Evolutionary conservation across 53 echinoderm and acorn worm species (phyloP).

Genomic region (Zoroaster sp.): DNA sequence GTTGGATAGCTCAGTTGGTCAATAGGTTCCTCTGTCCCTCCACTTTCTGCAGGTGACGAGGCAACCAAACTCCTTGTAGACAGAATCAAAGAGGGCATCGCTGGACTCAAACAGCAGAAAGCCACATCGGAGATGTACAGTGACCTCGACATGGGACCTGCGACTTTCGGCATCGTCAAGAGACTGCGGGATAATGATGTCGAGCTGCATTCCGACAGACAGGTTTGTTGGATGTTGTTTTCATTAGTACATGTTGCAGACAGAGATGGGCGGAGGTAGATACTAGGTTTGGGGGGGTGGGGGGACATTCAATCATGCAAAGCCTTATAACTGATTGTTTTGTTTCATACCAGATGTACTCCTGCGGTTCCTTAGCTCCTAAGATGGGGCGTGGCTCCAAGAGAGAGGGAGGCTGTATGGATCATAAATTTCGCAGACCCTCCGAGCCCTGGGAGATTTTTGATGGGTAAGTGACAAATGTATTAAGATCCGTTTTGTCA

Average conservation of each 20-base stretch:
- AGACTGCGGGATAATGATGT: conserved; percentile 85
- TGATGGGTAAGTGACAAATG: conserved; percentile 93
- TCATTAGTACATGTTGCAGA: neutral
- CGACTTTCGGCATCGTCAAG: conserved; percentile 87
- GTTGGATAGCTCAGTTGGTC: too few species aligned
- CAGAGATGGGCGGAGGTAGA: too few species aligned
- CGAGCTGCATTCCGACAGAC: conserved; percentile 84
- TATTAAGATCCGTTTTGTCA: too few species aligned
- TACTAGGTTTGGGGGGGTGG: too few species aligned
- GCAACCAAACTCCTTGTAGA: conserved; percentile 53
- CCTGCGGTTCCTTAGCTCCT: conserved; percentile 93
- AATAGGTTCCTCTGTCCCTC: too few species aligned
- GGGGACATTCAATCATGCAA: neutral
- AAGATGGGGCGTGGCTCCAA: conserved; percentile 90
- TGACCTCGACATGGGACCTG: conserved; percentile 69
- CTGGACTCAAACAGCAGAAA: conserved; percentile 72
- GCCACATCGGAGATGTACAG: conserved; percentile 70
- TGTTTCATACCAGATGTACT: conserved; percentile 83
- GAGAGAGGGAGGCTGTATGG: conserved; percentile 97
- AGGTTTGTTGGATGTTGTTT: conserved; percentile 55
- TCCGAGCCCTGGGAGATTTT: conserved; percentile 94
- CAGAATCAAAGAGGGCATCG: conserved; percentile 82
- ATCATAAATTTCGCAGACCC: conserved; percentile 91
- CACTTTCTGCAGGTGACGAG: conserved; percentile 64
- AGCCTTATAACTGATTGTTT: neutral